Percentiles rank a stretch among this genome's conserved stretches.
phyloP scores from a whole-genome alignment of 2,113 vertebrate species.

The Oenanthe oenanthe region DNA sequence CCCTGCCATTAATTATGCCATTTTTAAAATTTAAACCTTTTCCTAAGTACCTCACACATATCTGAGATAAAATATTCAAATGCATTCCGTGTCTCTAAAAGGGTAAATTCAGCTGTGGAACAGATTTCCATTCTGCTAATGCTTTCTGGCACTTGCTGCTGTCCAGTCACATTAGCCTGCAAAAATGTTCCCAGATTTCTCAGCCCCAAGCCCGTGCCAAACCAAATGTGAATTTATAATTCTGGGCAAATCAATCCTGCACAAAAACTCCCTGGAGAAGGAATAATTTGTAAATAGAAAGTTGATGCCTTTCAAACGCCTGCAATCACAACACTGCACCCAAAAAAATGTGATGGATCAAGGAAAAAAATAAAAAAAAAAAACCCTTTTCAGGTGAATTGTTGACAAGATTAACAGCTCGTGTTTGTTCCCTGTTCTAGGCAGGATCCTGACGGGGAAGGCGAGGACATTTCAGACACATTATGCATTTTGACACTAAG shows the following conservation, averaged over 20 bases:
- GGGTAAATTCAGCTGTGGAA: constrained; percentile 62
- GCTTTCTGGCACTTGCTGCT: constrained; percentile 66
- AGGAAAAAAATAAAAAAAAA: not conserved
- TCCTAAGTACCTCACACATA: constrained; percentile 15
- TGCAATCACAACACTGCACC: not conserved
- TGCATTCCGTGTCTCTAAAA: constrained; percentile 59
- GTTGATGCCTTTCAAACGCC: constrained; percentile 1
- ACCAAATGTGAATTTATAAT: constrained; percentile 41
- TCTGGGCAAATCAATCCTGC: constrained; percentile 40
- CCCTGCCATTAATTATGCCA: constrained; percentile 37
- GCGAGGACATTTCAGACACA: constrained; percentile 1
- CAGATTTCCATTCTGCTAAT: constrained; percentile 70
- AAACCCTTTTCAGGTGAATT: constrained; percentile 25
- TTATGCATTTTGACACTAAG: constrained; percentile 62
- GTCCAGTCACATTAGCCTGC: constrained; percentile 63
- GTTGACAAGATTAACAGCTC: not conserved
- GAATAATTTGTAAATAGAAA: not conserved
- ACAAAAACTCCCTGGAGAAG: not conserved
- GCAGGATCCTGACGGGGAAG: not conserved
- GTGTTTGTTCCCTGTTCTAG: not conserved
- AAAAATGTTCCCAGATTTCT: constrained; percentile 42
- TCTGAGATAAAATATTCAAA: constrained; percentile 74
- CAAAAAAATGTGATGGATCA: not conserved
- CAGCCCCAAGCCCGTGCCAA: constrained; percentile 55
- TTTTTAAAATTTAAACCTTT: constrained; percentile 51